Conservation (phyloP, 2,113 vertebrate genomes). For the Globicephala melas region DNA sequence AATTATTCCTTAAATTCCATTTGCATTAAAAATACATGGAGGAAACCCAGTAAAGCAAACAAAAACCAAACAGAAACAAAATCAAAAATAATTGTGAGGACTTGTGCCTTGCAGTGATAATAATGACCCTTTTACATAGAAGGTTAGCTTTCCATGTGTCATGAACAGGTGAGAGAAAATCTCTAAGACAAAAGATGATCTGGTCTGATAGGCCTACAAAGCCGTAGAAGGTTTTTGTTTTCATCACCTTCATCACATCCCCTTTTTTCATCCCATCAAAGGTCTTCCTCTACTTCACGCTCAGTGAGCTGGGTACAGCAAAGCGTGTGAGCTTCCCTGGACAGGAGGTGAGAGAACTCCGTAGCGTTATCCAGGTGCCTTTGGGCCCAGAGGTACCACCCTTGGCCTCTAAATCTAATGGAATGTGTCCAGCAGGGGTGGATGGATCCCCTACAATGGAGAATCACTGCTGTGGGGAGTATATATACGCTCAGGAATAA, state of each 20-base stretch:
- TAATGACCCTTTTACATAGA: not conserved
- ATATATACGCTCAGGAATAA: not conserved
- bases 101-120: not conserved
- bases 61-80: constrained; percentile 40
- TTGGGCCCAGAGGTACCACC: not conserved
- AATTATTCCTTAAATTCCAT: constrained; percentile 75
- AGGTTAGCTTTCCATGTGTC: not conserved
- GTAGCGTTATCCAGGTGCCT: not conserved
- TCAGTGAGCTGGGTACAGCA: not conserved
- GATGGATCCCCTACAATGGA: not conserved
- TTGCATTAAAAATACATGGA: constrained; percentile 35
- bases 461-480: not conserved
- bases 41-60: constrained; percentile 60
- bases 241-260: not conserved
- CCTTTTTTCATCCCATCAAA: not conserved
- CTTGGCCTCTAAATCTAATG: not conserved
- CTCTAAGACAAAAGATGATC: constrained; percentile 12
- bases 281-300: not conserved
- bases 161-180: not conserved
- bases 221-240: not conserved
- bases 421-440: not conserved
- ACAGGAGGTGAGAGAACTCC: not conserved
- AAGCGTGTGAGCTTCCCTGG: not conserved
- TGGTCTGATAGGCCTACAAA: not conserved
- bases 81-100: constrained; percentile 55